These are phyloP conservation scores for Macrophya alboannulata DNA, from an alignment of 2,888 invertebrate species.

Conservation along the genomic window DNA sequence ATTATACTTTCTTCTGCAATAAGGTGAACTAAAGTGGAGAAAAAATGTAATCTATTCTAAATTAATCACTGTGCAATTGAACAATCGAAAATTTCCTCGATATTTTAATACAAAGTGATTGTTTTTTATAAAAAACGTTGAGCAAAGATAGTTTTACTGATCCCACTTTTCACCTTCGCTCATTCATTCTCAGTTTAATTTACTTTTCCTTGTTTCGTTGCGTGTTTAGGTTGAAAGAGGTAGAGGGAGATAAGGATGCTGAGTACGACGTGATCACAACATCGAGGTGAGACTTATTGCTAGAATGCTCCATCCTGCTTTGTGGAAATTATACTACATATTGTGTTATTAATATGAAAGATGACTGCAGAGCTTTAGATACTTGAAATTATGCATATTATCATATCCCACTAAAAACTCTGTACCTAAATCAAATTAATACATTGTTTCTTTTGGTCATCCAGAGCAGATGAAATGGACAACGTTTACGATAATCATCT, in stretches of 20 bases:
- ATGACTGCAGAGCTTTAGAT: slow-evolving; percentile 11
- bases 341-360: background rate
- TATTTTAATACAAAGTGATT: slow-evolving; percentile 56
- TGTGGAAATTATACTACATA: slow-evolving; percentile 2
- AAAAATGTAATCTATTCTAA: slow-evolving; percentile 40
- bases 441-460: background rate
- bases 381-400: background rate
- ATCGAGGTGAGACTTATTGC: slow-evolving; percentile 74
- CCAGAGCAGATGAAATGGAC: background rate
- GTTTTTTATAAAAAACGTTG: slow-evolving; percentile 62
- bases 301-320: slow-evolving; percentile 33
- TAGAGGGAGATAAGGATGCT: slow-evolving; percentile 77
- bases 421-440: background rate
- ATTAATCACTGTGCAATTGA: background rate
- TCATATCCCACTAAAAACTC: slow-evolving; percentile 6
- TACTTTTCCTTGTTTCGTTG: slow-evolving; percentile 74
- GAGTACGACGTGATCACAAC: slow-evolving; percentile 79
- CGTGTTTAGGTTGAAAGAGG: slow-evolving; percentile 77
- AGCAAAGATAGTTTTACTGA: slow-evolving; percentile 20
- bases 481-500: slow-evolving; percentile 6
- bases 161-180: slow-evolving; percentile 41
- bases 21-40: slow-evolving; percentile 58
- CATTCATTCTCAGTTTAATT: slow-evolving; percentile 63
- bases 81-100: background rate
- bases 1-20: slow-evolving; percentile 38